A percentile compares a stretch with the other conserved stretches of the same genome.
phyloP scores from a whole-genome alignment of 2,113 vertebrate species.

The Tympanuchus pallidicinctus region DNA sequence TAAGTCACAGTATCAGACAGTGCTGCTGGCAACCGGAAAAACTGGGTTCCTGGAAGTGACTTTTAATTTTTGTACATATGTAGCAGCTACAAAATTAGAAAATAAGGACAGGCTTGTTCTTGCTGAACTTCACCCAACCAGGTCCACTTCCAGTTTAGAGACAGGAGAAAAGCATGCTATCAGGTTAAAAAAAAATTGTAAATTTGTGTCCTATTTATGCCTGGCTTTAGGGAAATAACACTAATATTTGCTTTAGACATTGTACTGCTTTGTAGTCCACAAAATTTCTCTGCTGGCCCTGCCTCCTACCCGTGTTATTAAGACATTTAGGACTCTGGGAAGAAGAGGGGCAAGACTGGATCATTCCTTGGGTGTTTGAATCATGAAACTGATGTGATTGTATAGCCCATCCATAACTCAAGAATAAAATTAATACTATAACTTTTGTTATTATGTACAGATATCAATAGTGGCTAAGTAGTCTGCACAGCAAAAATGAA shows the following conservation, averaged over 20 bases:
- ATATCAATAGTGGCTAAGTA: not conserved
- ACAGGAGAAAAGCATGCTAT: not conserved
- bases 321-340: not conserved
- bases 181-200: not conserved
- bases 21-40: not conserved
- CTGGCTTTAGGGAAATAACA: not conserved
- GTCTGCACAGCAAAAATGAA: not conserved
- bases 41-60: not conserved
- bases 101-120: not conserved
- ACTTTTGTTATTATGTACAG: not conserved
- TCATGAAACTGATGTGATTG: not conserved
- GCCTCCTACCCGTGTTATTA: slow-evolving; percentile 1
- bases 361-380: not conserved
- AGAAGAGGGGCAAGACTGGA: not conserved
- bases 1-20: not conserved
- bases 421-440: not conserved
- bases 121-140: not conserved
- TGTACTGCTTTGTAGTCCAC: not conserved
- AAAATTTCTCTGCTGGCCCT: slow-evolving; percentile 4
- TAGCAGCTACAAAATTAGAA: not conserved
- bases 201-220: not conserved
- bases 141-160: not conserved
- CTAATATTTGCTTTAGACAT: not conserved
- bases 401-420: not conserved
- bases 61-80: accelerated